These are phyloP conservation scores for Anableps anableps DNA, from an alignment of 2,797 vertebrate genomes.

Conservation along the genomic window DNA sequence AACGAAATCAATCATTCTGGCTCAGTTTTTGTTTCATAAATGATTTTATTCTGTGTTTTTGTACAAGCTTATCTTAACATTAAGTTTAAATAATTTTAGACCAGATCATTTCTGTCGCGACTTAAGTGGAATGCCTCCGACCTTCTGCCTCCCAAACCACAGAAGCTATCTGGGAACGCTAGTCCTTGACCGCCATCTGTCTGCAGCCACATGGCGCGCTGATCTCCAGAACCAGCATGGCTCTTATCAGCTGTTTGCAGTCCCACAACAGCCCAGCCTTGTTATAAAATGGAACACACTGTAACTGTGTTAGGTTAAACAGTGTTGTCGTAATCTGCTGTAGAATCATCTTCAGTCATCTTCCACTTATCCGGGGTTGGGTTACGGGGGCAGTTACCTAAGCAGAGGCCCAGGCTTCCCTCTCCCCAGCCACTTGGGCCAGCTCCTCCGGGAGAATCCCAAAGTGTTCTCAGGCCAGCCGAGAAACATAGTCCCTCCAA, in stretches of 20 bases:
- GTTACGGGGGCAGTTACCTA: no score
- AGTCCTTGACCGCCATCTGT: background rate
- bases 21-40: background rate
- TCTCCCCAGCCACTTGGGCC: no score
- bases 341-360: no score
- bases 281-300: background rate
- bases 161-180: background rate
- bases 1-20: background rate
- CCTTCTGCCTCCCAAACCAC: background rate
- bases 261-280: conserved; percentile 21
- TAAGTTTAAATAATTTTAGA: background rate
- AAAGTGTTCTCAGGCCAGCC: no score
- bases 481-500: no score
- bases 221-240: background rate
- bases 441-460: no score
- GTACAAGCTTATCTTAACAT: background rate
- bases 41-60: background rate
- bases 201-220: background rate
- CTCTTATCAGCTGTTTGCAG: conserved; percentile 45
- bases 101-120: background rate
- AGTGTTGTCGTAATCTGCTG: background rate
- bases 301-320: background rate
- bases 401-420: no score
- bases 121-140: background rate
- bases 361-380: no score